A percentile compares a stretch with the other conserved stretches of the same genome.
phyloP scores from a whole-genome alignment of 2,113 vertebrate genomes.

The Sinocyclocheilus maitianheensis region DNA sequence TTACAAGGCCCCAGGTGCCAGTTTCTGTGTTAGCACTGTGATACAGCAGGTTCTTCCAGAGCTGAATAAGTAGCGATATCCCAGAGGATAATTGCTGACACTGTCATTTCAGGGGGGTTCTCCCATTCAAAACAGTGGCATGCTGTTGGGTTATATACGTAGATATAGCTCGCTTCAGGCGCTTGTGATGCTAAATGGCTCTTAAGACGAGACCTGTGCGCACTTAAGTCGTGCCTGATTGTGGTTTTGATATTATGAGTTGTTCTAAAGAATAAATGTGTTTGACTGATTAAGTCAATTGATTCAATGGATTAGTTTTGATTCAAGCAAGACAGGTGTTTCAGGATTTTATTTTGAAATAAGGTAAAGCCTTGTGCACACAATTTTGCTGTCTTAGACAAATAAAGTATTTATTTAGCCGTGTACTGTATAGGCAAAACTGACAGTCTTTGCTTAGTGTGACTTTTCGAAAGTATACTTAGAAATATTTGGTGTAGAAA shows the following conservation, averaged over 20 bases:
- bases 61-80: neutral
- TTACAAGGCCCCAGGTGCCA: constrained; percentile 61
- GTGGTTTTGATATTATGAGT: neutral
- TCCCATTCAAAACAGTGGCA: neutral
- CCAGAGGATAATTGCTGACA: neutral
- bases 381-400: neutral
- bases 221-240: too few relatives aligned
- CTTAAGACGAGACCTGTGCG: neutral
- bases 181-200: neutral
- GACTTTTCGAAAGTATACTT: neutral
- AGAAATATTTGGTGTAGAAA: neutral
- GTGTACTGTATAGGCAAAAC: neutral
- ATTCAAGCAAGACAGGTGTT: neutral
- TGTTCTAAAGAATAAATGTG: neutral
- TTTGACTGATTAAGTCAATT: neutral
- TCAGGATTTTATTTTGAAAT: neutral
- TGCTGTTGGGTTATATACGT: neutral
- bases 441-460: neutral
- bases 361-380: neutral
- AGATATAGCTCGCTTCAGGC: neutral
- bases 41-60: constrained; percentile 62
- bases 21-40: constrained; percentile 60
- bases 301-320: neutral
- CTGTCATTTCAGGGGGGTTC: neutral
- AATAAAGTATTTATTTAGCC: neutral